A percentile compares a stretch with the other conserved stretches of the same genome.
Evolutionary conservation across 2,888 invertebrate genomes (phyloP).

Genomic region (Tethea ocularis): DNA sequence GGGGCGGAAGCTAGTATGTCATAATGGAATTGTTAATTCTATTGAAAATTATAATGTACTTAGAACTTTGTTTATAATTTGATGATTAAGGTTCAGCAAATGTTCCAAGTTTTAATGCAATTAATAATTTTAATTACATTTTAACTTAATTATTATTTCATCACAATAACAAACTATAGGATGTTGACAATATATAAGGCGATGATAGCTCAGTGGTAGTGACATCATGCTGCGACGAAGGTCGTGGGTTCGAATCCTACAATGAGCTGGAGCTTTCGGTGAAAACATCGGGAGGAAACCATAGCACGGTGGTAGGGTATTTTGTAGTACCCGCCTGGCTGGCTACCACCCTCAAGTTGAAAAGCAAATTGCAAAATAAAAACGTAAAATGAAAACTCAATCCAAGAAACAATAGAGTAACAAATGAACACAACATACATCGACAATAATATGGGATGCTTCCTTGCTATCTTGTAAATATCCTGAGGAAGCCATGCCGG

Average conservation of each 20-base stretch:
- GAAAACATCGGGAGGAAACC: no score
- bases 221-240: neutral
- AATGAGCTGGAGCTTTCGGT: no score
- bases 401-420: neutral
- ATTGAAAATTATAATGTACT: neutral
- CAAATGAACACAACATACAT: neutral
- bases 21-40: neutral
- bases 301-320: no score
- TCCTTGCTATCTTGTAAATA: neutral
- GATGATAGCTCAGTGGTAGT: neutral
- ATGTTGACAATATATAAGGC: neutral
- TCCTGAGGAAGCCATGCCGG: neutral
- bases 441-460: neutral
- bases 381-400: neutral
- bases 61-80: neutral
- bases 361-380: neutral
- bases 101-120: conserved; percentile 5
- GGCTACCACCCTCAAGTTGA: no score
- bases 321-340: no score
- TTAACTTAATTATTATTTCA: neutral
- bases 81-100: neutral
- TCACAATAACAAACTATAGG: neutral
- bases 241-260: no score
- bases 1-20: no score
- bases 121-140: conserved; percentile 4